These are phyloP conservation scores for Bergia puertoricense DNA, from an alignment of 92 coral and sea anemone species.

Conservation along the genomic window DNA sequence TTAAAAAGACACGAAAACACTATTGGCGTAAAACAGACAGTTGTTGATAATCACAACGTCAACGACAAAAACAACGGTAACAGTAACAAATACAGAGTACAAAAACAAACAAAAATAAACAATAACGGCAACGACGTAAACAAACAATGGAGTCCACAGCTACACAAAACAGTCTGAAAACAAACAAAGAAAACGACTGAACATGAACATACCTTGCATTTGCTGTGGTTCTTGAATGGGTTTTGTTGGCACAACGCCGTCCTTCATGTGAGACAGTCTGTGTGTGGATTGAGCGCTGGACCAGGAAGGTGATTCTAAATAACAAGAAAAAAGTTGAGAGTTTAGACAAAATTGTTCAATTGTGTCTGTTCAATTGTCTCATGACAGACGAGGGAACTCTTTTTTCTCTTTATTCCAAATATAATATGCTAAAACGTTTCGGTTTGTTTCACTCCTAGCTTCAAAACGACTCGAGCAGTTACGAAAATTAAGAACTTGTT, in stretches of 20 bases:
- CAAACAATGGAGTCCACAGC: no score
- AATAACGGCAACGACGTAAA: background rate
- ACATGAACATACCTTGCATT: conserved; percentile 57
- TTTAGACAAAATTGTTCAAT: background rate
- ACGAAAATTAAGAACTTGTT: no score
- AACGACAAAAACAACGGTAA: background rate
- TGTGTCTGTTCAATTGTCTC: background rate
- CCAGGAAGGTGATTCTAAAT: conserved; percentile 46
- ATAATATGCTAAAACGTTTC: no score
- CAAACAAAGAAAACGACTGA: background rate
- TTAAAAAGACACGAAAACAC: background rate
- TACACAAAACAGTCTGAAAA: background rate
- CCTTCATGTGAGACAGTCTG: conserved; percentile 89
- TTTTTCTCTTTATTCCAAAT: background rate
- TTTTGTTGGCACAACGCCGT: conserved; percentile 81
- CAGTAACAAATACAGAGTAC: no score
- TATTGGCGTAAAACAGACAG: background rate
- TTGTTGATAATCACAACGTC: background rate
- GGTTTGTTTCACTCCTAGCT: no score
- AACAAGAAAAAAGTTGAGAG: background rate
- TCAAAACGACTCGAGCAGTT: no score
- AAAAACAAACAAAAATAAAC: background rate
- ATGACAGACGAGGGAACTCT: background rate
- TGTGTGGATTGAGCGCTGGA: conserved; percentile 39
- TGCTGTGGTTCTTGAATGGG: conserved; percentile 66